These are phyloP conservation scores for Eulimnadia texana DNA, from an alignment of 1,140 invertebrate genomes.

Conservation along the genomic window DNA sequence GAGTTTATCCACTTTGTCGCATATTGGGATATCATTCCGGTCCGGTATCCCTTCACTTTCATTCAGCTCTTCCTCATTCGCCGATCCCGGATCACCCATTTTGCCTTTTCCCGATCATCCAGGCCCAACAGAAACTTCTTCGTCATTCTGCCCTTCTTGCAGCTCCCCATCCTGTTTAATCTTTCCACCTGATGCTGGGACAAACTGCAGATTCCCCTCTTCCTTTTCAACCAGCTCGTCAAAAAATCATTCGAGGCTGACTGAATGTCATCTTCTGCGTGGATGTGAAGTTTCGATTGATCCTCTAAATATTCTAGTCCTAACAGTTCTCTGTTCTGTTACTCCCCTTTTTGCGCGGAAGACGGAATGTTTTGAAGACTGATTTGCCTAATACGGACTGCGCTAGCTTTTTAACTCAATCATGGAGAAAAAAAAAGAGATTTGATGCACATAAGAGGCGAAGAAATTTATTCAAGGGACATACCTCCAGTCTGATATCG, in stretches of 20 bases:
- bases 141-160: too few species aligned
- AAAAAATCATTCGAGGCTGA: not conserved
- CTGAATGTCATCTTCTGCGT: too few species aligned
- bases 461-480: too few species aligned
- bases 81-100: not conserved
- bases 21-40: not conserved
- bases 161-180: too few species aligned
- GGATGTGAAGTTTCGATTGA: not conserved
- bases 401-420: not conserved
- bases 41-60: not conserved
- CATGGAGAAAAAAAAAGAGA: not conserved
- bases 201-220: not conserved
- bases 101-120: not conserved
- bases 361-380: not conserved
- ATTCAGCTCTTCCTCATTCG: not conserved
- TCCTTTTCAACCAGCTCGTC: not conserved
- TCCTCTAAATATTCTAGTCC: not conserved
- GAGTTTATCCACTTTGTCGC: not conserved
- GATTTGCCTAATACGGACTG: not conserved
- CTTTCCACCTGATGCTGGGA: not conserved
- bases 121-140: not conserved
- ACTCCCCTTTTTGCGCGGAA: not conserved
- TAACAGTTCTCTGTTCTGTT: not conserved
- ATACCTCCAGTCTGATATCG: not conserved
- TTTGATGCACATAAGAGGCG: too few species aligned